Percentiles rank a stretch among this genome's conserved stretches.
Conservation (phyloP, 2,113 vertebrate species). For the Melanerpes formicivorus region DNA sequence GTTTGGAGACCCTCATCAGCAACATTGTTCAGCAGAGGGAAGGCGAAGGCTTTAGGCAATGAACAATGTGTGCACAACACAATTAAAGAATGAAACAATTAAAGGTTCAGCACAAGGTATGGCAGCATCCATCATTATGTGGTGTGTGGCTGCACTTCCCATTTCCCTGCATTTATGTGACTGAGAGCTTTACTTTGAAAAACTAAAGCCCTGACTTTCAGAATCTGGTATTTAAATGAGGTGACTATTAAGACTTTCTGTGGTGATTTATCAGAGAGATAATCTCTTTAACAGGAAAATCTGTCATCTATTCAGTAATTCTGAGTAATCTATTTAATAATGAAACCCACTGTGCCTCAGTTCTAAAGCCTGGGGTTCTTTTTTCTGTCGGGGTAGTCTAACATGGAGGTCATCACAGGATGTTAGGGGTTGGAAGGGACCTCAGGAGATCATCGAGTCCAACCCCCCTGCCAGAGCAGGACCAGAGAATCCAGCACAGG, state of each 20-base stretch:
- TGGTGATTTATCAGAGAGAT: not conserved
- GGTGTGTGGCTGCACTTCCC: not conserved
- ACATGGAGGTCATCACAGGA: not conserved
- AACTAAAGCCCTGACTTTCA: not conserved
- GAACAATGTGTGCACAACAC: not conserved
- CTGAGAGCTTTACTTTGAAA: not conserved
- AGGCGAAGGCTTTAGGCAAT: not conserved
- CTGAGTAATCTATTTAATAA: not conserved
- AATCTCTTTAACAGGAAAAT: not conserved
- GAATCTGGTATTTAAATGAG: not conserved
- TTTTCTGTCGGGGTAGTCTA: not conserved
- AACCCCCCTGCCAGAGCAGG: too few species aligned
- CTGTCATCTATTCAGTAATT: not conserved
- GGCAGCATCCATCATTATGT: not conserved
- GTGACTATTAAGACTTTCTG: not conserved
- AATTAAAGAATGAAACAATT: not conserved
- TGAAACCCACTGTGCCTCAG: not conserved
- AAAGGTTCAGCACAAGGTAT: not conserved
- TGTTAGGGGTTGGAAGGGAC: too few species aligned
- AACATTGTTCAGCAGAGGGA: accelerated
- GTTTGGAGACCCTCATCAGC: not conserved
- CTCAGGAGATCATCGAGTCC: too few species aligned
- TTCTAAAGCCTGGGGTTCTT: not conserved
- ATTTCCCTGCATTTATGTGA: not conserved
- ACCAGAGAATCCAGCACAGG: too few species aligned